Evolutionary conservation across 2,113 vertebrate species (phyloP), one percentile per base, ranked within the genome.

Genomic region (Phrynocephalus versicolor): DNA sequence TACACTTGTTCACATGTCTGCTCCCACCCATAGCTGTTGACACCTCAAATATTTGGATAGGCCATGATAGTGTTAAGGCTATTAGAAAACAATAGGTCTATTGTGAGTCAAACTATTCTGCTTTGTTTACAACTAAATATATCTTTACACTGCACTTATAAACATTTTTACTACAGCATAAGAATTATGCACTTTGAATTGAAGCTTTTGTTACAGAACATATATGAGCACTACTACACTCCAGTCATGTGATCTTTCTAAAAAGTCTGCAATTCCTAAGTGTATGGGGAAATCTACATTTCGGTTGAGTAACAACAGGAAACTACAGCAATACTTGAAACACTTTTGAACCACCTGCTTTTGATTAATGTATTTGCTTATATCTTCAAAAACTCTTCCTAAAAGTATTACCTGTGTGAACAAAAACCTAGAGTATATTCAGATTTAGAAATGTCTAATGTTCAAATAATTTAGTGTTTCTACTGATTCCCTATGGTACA

Each of bases 41-140:
- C 79, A 84, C 85, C 67, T 91, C 84, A 65, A 81, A 85, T 81
- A 91, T 91, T 81, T 89, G 37, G 25, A 30, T 92, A 81, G 70
- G 87, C 90, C 89, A 88, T 89, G 91, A 89, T 88, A 89, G 92
- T 92, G 85, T 71, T 86, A 92, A 93, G 90, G 87, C 90, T 79
- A 84, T 55, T 1, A 62, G 1, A 0, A 93, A 91, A 95, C 92
- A 96, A 94, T 88, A 93, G 92, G 94, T 88, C 87, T 92, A 88
- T 86, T 94, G 91, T 92, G 85, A 92, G 87, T 75, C 71, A 91
- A 94, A 91, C 14, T 16, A 69, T 88, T 83, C 88, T 81, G 88
- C 82, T 94, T 87, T 93, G 91, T 93, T 93, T 94, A 91, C 81
- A 88, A 90, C 82, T 91, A 94, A 92, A 83, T 89, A 88, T 89